Conservation (phyloP, 2,797 vertebrate species). For the Loriculus beryllinus region DNA sequence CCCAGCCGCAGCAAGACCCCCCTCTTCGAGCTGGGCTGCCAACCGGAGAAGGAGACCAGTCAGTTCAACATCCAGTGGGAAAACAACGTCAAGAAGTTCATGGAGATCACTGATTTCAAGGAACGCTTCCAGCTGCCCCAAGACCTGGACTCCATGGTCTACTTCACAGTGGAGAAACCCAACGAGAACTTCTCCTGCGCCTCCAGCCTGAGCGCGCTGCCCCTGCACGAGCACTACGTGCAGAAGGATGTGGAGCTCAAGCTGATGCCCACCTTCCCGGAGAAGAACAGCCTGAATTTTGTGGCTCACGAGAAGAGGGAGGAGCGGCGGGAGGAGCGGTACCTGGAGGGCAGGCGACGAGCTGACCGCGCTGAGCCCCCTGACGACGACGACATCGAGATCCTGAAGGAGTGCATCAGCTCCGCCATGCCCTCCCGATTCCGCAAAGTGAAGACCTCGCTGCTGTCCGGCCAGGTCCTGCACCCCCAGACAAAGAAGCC, state of each 20-base stretch:
- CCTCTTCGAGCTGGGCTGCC: slow-evolving; percentile 81
- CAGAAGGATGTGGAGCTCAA: slow-evolving; percentile 97
- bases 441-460: slow-evolving; percentile 86
- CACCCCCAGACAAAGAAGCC: slow-evolving; percentile 81
- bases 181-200: slow-evolving; percentile 98
- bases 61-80: slow-evolving; percentile 92
- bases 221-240: slow-evolving; percentile 94
- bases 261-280: slow-evolving; percentile 88
- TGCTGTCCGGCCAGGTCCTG: slow-evolving; percentile 84
- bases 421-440: slow-evolving; percentile 93
- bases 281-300: slow-evolving; percentile 81
- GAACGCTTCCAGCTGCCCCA: slow-evolving; percentile 92
- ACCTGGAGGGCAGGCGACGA: slow-evolving; percentile 57
- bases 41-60: slow-evolving; percentile 79
- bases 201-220: slow-evolving; percentile 95
- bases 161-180: slow-evolving; percentile 97
- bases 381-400: slow-evolving; percentile 91
- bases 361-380: slow-evolving; percentile 73
- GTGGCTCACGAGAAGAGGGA: slow-evolving; percentile 75
- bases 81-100: slow-evolving; percentile 89
- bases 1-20: slow-evolving; percentile 98
- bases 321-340: slow-evolving; percentile 76
- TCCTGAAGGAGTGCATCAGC: slow-evolving; percentile 95
- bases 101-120: slow-evolving; percentile 94
- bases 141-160: slow-evolving; percentile 94